Percentiles rank a stretch among this genome's conserved stretches.
Conservation (phyloP, 2,797 vertebrate genomes). For the Arctocebus calabarensis region DNA sequence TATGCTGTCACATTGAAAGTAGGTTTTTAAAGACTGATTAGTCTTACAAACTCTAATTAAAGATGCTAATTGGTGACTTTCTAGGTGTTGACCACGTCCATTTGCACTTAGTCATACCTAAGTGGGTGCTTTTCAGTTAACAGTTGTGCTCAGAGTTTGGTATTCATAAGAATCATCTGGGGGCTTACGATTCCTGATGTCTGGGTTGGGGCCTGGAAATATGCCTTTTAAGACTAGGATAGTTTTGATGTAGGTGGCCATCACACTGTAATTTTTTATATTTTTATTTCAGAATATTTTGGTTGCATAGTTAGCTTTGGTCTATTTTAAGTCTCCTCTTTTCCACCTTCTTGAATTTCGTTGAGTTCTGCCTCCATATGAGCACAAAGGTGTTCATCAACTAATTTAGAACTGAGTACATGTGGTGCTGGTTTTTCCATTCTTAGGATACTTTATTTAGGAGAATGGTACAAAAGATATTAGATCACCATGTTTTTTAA, state of each 20-base stretch:
- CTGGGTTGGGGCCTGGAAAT: not conserved
- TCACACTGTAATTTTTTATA: not conserved
- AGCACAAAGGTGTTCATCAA: no score
- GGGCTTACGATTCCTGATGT: not conserved
- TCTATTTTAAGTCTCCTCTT: no score
- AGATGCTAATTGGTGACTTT: not conserved
- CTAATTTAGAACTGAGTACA: no score
- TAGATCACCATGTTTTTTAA: no score
- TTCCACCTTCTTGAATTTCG: no score
- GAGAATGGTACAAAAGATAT: no score
- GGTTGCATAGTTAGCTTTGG: no score
- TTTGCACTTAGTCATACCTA: not conserved
- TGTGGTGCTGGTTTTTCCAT: no score
- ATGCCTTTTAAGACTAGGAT: not conserved
- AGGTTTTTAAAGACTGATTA: conserved; percentile 39
- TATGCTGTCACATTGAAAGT: conserved; percentile 39
- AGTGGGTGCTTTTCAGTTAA: conserved; percentile 14
- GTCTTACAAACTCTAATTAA: conserved; percentile 11
- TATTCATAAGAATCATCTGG: not conserved
- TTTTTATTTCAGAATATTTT: no score
- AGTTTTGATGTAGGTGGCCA: not conserved
- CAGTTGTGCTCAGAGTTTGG: not conserved
- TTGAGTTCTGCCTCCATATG: no score
- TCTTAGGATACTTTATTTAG: no score
- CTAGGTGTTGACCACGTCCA: not conserved